Conservation (phyloP, 2,113 vertebrate genomes). For the Microtus oregoni region DNA sequence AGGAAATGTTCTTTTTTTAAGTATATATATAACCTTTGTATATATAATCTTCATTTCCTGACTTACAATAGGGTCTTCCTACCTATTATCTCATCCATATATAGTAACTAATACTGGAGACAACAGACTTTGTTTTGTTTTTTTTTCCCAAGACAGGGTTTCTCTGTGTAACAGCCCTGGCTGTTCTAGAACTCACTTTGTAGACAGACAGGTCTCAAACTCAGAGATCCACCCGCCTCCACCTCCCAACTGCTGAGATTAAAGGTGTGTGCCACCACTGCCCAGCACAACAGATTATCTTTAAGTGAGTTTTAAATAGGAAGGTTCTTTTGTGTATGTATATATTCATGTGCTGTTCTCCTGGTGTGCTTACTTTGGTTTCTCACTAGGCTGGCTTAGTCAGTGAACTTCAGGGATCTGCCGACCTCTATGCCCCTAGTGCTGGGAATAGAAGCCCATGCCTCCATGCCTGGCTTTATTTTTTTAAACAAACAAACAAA, state of each 20-base stretch:
- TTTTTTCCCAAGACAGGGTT: background rate
- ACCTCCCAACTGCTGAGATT: background rate
- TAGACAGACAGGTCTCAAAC: background rate
- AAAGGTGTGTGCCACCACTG: background rate
- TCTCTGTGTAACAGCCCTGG: background rate
- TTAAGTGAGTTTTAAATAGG: background rate
- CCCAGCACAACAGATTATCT: background rate
- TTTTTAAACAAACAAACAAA: background rate
- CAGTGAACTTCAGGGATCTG: background rate
- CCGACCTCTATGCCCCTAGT: background rate
- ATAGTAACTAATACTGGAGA: slow-evolving; percentile 19
- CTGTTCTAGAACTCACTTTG: background rate
- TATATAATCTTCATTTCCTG: background rate
- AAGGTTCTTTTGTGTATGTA: background rate
- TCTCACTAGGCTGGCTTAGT: background rate
- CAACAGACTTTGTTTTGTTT: background rate
- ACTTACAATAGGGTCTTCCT: background rate
- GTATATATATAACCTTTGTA: no score
- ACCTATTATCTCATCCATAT: slow-evolving; percentile 26
- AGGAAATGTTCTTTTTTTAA: no score
- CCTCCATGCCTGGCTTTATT: background rate
- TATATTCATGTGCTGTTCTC: background rate
- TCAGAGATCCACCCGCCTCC: background rate
- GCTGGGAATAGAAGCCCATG: background rate
- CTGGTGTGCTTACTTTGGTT: background rate